Evolutionary conservation across 1,140 invertebrate species (phyloP), one percentile per base, ranked within the genome.

Genomic region (Cheumatopsyche charites): DNA sequence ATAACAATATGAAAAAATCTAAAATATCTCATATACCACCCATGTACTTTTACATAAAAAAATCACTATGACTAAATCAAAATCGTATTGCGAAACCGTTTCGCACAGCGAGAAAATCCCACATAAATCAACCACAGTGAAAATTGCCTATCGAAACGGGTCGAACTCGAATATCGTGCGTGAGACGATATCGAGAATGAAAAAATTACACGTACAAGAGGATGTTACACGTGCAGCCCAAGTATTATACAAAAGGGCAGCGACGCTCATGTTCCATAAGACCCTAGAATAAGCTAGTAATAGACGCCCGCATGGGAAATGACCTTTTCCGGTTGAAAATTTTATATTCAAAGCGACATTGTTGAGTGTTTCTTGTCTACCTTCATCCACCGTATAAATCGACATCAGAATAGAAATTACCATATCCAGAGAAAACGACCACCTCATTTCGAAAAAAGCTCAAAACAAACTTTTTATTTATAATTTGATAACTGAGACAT

Each of bases 291-390:
- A 36, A 36, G 29, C 29, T 36, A 36, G 29, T 36, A 36, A 36
- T 36, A 36, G 29, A 36, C 26, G 29, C 66, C 66, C 66, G 66
- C 66, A 68, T 68, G 66, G 66, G 66, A 68, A 68, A 66, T 66
- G 63, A 66, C 63, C 63, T 66, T 41, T 66, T 66, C 43, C 63
- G 63, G 63, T 58, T 58, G 29, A 58, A 58, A 47, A 58, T 58
- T 58, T 12, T 7, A 23, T 25, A 58, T 58, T 58, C 23, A 26
- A 58, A 23, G 29, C 29, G 36, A 15, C 19, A 47, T 13, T 19
- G 42, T 26, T 36, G 29, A 9, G 29, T 9, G 3, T 9, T 4
- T 36, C 3, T 36, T 36, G 29, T 36, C 29, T 36, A 36, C 29
- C 29, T 36, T 36, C 29, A 36, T 4, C 29, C 29, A 36, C 29